Evolutionary conservation across 2,888 invertebrate species (phyloP).

Genomic region (Caenorhabditis sp.): DNA sequence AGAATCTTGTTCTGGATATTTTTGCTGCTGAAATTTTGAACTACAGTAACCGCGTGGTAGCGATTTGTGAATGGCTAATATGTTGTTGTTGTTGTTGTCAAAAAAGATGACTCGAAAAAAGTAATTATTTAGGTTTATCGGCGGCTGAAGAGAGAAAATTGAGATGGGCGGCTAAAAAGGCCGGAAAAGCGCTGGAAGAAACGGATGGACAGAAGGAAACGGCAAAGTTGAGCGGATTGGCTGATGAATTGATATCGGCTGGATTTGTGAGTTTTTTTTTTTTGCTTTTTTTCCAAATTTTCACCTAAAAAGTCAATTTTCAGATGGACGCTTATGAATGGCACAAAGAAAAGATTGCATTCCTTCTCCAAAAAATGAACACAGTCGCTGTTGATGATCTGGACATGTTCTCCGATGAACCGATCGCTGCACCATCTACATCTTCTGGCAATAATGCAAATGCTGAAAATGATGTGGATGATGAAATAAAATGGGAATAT

Average conservation of each 20-base stretch:
- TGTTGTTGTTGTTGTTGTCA: not conserved
- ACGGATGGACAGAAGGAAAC: slow-evolving; percentile 51
- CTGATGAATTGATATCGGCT: slow-evolving; percentile 61
- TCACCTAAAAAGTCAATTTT: too few species aligned
- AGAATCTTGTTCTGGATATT: too few species aligned
- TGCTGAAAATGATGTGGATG: slow-evolving; percentile 16
- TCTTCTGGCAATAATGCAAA: too few species aligned
- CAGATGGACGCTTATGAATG: slow-evolving; percentile 67
- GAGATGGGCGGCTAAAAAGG: slow-evolving; percentile 69
- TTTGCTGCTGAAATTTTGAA: too few species aligned
- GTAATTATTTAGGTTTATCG: slow-evolving; percentile 41
- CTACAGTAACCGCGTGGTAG: too few species aligned
- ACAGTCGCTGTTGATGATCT: slow-evolving; percentile 36
- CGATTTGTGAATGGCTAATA: too few species aligned
- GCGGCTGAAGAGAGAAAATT: slow-evolving; percentile 67
- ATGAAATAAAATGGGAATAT: slow-evolving; percentile 59
- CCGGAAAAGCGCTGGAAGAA: slow-evolving; percentile 52
- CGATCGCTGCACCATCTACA: slow-evolving; percentile 11
- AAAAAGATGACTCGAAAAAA: not conserved
- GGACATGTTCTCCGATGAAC: slow-evolving; percentile 56
- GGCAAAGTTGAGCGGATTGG: slow-evolving; percentile 51
- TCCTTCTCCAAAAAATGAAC: slow-evolving; percentile 42
- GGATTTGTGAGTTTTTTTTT: slow-evolving; percentile 51
- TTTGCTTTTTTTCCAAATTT: too few species aligned
- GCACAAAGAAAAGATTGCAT: slow-evolving; percentile 52